These are phyloP conservation scores for Phyllopteryx taeniolatus DNA, from an alignment of 2,113 vertebrate species.

Conservation along the genomic window DNA sequence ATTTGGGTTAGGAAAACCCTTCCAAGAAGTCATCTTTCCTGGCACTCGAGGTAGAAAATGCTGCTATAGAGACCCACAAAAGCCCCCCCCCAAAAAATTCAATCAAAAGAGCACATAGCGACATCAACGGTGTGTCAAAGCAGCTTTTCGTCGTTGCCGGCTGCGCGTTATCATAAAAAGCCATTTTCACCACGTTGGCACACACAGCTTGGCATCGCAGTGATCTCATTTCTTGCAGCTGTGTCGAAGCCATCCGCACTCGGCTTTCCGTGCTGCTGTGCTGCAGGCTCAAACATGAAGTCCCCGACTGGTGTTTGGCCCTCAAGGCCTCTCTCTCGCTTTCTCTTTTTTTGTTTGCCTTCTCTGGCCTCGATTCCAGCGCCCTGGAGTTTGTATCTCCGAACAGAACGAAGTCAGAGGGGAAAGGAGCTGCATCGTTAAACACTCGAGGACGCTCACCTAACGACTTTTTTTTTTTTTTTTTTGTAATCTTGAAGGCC, in stretches of 20 bases:
- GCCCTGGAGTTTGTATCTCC: slow-evolving; percentile 44
- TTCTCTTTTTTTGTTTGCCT: slow-evolving; percentile 3
- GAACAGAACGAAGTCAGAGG: slow-evolving; percentile 20
- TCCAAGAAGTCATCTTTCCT: neutral
- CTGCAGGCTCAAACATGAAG: slow-evolving; percentile 46
- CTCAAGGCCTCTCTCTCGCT: slow-evolving; percentile 39
- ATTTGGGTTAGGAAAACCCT: neutral
- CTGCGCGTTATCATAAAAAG: slow-evolving; percentile 48
- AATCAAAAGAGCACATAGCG: slow-evolving; percentile 17
- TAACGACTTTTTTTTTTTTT: slow-evolving; percentile 49
- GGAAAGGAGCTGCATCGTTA: slow-evolving; percentile 25
- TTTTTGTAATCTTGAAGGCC: slow-evolving; percentile 54
- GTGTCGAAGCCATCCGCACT: slow-evolving; percentile 55
- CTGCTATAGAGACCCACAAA: neutral
- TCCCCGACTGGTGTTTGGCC: slow-evolving; percentile 36
- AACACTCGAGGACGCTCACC: slow-evolving; percentile 34
- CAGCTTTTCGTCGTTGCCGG: slow-evolving; percentile 11
- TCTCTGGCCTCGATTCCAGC: slow-evolving; percentile 24
- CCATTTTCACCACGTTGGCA: slow-evolving; percentile 49
- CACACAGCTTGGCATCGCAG: slow-evolving; percentile 50
- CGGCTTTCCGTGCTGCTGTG: slow-evolving; percentile 26
- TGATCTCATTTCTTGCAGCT: slow-evolving; percentile 61
- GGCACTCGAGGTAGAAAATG: neutral
- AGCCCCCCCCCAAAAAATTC: slow-evolving; percentile 14
- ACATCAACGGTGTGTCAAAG: slow-evolving; percentile 19